These are phyloP conservation scores for Enteromius viviparus DNA, from an alignment of 2,797 vertebrate genomes.

Conservation along the genomic window DNA sequence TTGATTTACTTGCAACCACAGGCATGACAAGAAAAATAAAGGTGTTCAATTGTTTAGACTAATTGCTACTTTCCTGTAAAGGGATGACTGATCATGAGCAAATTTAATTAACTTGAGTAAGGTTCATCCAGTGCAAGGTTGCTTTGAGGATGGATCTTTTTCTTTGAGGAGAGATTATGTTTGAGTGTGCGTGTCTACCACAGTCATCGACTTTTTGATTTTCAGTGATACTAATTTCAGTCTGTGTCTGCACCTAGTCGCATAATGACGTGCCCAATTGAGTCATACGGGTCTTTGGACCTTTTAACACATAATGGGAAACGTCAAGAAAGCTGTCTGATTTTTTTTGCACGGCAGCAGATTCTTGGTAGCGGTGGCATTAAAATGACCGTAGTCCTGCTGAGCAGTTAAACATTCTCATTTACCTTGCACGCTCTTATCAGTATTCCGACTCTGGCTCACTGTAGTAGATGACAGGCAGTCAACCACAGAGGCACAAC, in stretches of 20 bases:
- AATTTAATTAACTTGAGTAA: conserved; percentile 48
- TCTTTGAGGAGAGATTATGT: conserved; percentile 48
- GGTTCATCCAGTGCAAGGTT: conserved; percentile 12
- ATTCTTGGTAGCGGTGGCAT: conserved; percentile 48
- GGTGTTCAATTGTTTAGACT: neutral
- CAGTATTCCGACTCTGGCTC: conserved; percentile 41
- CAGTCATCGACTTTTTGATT: conserved; percentile 28
- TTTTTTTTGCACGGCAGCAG: conserved; percentile 23
- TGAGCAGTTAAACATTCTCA: conserved; percentile 50
- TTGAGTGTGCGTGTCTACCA: neutral
- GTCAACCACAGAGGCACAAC: conserved; percentile 18
- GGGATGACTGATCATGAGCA: conserved; percentile 32
- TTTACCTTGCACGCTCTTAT: conserved; percentile 56
- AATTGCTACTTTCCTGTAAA: conserved; percentile 36
- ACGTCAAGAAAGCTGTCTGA: conserved; percentile 39
- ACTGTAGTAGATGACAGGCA: conserved; percentile 25
- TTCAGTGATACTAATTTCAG: conserved; percentile 27
- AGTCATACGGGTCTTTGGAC: conserved; percentile 34
- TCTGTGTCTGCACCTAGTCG: neutral
- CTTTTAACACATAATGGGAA: conserved; percentile 46
- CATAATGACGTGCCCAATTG: conserved; percentile 2
- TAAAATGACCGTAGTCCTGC: conserved; percentile 57
- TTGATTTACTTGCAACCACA: neutral
- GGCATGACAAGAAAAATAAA: neutral
- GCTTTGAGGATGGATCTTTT: conserved; percentile 41